A percentile compares a stretch with the other conserved stretches of the same genome.
Evolutionary conservation across 2,888 invertebrate genomes (phyloP).

Genomic region (Aporophyla nigra): DNA sequence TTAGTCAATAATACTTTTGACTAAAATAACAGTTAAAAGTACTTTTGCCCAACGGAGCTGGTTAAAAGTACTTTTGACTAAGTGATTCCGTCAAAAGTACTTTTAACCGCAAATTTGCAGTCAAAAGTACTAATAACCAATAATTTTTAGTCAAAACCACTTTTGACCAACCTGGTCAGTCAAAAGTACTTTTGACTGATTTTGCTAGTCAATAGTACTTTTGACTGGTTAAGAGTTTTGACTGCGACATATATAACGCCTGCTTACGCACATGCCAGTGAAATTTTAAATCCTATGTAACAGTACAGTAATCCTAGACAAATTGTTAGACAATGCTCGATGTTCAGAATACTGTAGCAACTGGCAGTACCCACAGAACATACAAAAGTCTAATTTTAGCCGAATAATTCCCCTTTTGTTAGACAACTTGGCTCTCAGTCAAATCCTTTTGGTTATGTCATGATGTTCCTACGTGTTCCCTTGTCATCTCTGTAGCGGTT

Average conservation of each 20-base stretch:
- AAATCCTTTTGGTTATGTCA: slow-evolving; percentile 59
- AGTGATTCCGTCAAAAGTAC: too few relatives aligned
- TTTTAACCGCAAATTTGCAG: too few relatives aligned
- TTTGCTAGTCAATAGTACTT: too few relatives aligned
- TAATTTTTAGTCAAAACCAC: too few relatives aligned
- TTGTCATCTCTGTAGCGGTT: slow-evolving; percentile 7
- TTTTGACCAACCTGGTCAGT: too few relatives aligned
- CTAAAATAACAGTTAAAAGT: too few relatives aligned
- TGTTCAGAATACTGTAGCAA: slow-evolving; percentile 24
- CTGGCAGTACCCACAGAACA: slow-evolving; percentile 19
- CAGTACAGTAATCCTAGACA: not conserved
- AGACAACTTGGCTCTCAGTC: slow-evolving; percentile 50
- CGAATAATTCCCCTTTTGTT: slow-evolving; percentile 52
- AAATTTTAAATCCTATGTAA: not conserved
- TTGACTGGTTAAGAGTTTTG: too few relatives aligned
- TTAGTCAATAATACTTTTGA: too few relatives aligned
- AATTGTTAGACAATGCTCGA: slow-evolving; percentile 10
- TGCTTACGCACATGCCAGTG: not conserved
- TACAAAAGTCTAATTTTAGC: slow-evolving; percentile 50
- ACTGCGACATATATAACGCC: not conserved
- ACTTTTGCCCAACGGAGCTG: too few relatives aligned
- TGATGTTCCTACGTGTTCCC: slow-evolving; percentile 37
- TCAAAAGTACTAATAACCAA: too few relatives aligned
- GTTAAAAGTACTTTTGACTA: too few relatives aligned
- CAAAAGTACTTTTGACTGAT: too few relatives aligned